Base-by-base conservation (phyloP, 2,113 vertebrate species). In the Pagrus major region DNA sequence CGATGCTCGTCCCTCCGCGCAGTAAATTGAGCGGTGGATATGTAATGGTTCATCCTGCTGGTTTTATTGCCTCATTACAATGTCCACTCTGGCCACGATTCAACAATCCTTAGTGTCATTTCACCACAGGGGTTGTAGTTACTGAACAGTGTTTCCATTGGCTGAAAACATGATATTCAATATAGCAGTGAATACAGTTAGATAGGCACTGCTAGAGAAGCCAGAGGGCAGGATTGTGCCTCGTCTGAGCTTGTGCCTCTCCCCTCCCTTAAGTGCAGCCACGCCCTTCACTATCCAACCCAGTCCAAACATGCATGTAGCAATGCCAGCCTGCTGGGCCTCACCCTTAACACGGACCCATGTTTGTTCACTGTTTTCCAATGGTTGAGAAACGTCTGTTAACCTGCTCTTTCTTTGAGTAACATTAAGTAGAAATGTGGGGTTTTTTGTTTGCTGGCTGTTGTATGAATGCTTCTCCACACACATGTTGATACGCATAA, bases 271-370 rank as follows among this genome's bases (percentile, higher is more conserved):
- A 71, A 77, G 61, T 63, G 81, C 84, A 83, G 73, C 85, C 87
- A 71, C 80, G 0, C 84, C 81, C 73, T 71, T 63, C 54, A 46
- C 83, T 33, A 60, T 75, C 71, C 71, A 76, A 49, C 71, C 71
- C 66, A 60, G 49, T 59, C 70, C 70, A 75, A 83, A 90, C 91
- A 82, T 86, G 90, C 91, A 93, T 91, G 89, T 78, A 61, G 71
- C 81, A 27, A 27, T 64, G 80, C 61, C 72, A 61, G 76, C 74
- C 83, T 67, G 49, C 70, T 25, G 64, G 75, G 67, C 20, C 60
- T 80, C 81, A 42, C 71, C 46, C 70, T 39, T 87, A 87, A 90
- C 87, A 79, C 41, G 44, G 60, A 58, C 60, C 64, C 56, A 31
- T 59, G 39, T 71, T 72, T 55, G 39, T 76, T 65, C 6, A 7